Evolutionary conservation across 2,797 vertebrate species (phyloP), one percentile per base, ranked within the genome.

Genomic region (Uromys caudimaculatus): DNA sequence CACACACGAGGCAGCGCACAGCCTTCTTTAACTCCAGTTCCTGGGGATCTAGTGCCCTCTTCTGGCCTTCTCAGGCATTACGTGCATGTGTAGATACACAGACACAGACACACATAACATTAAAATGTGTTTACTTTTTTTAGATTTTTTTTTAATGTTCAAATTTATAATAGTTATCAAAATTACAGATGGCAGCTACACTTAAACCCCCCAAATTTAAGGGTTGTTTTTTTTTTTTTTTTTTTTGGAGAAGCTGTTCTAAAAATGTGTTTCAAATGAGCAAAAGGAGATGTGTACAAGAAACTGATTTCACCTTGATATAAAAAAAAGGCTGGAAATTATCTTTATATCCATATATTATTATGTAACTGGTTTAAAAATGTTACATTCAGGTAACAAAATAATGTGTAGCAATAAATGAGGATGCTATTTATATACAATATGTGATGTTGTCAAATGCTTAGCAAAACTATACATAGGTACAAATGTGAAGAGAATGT

Each of bases 361-460:
- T 79, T 75, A 85, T n/a, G 56, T 67, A 32, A 76, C 54, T 50
- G 11, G 38, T 82, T 92, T 91, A 87, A 87, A 92, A 92, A n/a
- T 52, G 10, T 58, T 29, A 56, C 47, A 41, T 16, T 29, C 32
- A 82, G 32, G 79, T 83, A 52, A 71, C 52, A 94, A 81, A 92
- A 64, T 67, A 90, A 32, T 21, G 32, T 27, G 17, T 3, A 67
- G 67, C 10, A 21, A 41, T 62, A 95, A 78, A 82, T 1, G 60
- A 82, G 27, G 27, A 81, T 67, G 54, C 6, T 84, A 21, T 84
- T 88, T 79, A 92, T 27, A 27, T 47, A 95, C 24, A 62, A 69
- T 16, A 87, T 73, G 10, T 47, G 90, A 54, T 84, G 44, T 38
- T 54, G 81, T 76, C 47, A 81, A 90, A 60, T 47, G 32, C 75